Base-by-base conservation (phyloP, 2,888 invertebrate genomes). In the Candidula unifasciata region DNA sequence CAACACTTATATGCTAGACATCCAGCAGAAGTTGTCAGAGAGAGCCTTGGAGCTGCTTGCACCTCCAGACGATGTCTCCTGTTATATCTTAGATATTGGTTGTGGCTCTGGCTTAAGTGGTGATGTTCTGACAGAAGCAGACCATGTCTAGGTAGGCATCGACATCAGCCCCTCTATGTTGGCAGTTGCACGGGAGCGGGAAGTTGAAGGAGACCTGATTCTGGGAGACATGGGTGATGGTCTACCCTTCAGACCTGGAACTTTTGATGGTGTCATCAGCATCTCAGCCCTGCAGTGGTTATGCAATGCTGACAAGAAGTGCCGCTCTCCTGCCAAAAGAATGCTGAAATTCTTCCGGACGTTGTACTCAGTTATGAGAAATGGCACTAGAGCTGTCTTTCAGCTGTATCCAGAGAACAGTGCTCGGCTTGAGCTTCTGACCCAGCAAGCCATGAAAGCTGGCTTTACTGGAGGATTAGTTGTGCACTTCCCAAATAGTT, bases 61-160 rank as follows among this genome's bases (percentile, higher is more conserved):
- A 33, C 94, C 99, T 69, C 97, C 98, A 16, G 97, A 98, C 90
- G 97, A 98, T 92, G 94, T 95, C 69, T 94, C 96, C 0, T 96
- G 96, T 90, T 95, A 97, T 54, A 94, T 99, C 80, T 94, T 99
- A 80, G 99, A 99, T 93, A 95, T 99, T 90, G 99, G 99, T 10
- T 99, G 99, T 94, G 99, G 99, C 8, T 99, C 99, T 0, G 99
- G 99, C 0, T 94, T 99, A 57, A 99, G 99, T 90, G 99, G 99
- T 0, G 96, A 97, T 92, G 97, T 97, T 24, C 94, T 99, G 0
- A 97, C 98, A 92, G 98, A 99, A 86, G 95, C 96, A 89, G 98
- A 97, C 0, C 98, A 99, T 92, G 94, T 95, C 90, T 99, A 99
- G 99, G 95, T 98, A 87, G 99, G 99, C 74, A 94, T 99, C 91